Conservation (phyloP, 2,113 vertebrate genomes). For the Galeopterus variegatus region DNA sequence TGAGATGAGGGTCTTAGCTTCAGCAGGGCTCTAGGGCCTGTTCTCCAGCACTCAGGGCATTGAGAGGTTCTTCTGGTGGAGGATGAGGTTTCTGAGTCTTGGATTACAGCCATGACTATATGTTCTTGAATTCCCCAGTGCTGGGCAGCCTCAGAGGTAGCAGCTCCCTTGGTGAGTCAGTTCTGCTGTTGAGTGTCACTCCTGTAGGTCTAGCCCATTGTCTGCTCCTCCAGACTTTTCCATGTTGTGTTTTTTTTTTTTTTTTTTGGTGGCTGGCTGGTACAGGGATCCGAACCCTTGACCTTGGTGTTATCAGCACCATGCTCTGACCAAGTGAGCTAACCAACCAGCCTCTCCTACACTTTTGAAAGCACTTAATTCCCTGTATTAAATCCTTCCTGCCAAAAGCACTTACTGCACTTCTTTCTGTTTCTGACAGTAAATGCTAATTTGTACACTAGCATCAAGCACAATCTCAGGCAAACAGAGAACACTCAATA, state of each 20-base stretch:
- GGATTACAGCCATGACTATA: too few relatives aligned
- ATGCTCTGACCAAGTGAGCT: too few relatives aligned
- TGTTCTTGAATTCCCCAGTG: background rate
- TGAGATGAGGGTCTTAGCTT: background rate
- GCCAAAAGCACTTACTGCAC: background rate
- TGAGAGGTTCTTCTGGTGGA: background rate
- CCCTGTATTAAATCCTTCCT: background rate
- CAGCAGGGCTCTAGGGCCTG: rapidly evolving
- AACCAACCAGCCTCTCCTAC: too few relatives aligned
- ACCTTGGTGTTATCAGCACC: too few relatives aligned
- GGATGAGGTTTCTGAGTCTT: background rate
- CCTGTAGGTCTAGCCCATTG: background rate
- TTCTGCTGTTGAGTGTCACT: background rate
- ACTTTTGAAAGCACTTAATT: background rate
- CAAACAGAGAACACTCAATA: background rate
- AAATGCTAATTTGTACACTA: background rate
- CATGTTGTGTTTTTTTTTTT: background rate
- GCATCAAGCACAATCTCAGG: background rate
- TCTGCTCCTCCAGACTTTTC: background rate
- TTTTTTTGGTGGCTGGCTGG: too few relatives aligned
- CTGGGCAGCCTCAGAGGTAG: background rate
- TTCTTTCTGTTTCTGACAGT: background rate
- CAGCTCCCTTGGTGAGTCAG: background rate
- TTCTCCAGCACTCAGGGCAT: background rate
- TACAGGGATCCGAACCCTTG: too few relatives aligned